Percentiles rank a stretch among this genome's conserved stretches.
These are phyloP conservation scores for Notodonta ziczac DNA, from an alignment of 2,888 invertebrate genomes.

Conservation along the genomic window DNA sequence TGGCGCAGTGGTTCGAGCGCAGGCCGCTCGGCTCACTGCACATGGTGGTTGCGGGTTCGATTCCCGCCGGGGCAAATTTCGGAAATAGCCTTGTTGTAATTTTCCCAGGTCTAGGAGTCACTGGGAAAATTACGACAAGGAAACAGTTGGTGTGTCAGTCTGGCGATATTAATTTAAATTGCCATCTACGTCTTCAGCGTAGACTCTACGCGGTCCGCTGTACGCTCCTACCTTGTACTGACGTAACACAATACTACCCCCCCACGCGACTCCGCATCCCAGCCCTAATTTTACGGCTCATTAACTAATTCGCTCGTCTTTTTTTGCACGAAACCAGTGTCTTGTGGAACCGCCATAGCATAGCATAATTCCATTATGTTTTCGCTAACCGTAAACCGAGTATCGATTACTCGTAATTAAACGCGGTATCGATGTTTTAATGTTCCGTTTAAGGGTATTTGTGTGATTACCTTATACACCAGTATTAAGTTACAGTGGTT, in stretches of 20 bases:
- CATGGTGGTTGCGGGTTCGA: too few relatives aligned
- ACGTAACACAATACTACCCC: constrained; percentile 64
- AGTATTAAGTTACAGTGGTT: background rate
- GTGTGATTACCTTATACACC: constrained; percentile 18
- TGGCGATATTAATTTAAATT: too few relatives aligned
- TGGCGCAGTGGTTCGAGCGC: too few relatives aligned
- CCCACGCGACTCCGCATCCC: constrained; percentile 53
- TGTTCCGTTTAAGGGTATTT: constrained; percentile 27
- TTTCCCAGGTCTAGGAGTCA: too few relatives aligned
- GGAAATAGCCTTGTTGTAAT: too few relatives aligned
- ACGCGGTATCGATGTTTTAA: constrained; percentile 49
- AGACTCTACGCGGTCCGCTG: constrained; percentile 12
- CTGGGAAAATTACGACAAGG: too few relatives aligned
- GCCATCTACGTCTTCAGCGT: too few relatives aligned
- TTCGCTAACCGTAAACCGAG: constrained; percentile 57
- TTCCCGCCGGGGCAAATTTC: too few relatives aligned
- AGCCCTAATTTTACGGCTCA: constrained; percentile 82
- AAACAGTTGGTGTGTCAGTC: too few relatives aligned
- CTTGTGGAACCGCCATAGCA: constrained; percentile 49
- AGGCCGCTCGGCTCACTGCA: too few relatives aligned
- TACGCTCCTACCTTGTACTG: constrained; percentile 26
- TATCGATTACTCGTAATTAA: constrained; percentile 42
- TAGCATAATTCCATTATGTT: constrained; percentile 54
- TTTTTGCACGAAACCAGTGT: constrained; percentile 71
- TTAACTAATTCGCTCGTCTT: constrained; percentile 69